Percentiles rank a stretch among this genome's conserved stretches.
Evolutionary conservation across 2,888 invertebrate species (phyloP).

Genomic region (Harpalus rubripes): DNA sequence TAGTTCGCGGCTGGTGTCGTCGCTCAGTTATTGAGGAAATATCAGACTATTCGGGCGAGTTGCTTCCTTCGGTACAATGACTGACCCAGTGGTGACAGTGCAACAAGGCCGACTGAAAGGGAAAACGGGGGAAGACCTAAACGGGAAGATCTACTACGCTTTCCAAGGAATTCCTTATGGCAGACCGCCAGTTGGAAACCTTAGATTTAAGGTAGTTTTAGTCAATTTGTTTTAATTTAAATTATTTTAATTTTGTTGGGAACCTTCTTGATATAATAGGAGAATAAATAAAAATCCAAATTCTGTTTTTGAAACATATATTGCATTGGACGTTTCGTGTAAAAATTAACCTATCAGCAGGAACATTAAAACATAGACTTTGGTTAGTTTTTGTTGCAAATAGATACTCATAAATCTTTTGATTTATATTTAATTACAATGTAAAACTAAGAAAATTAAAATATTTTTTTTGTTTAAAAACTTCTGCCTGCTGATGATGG

Average conservation of each 20-base stretch:
- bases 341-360: too few relatives aligned
- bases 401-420: too few relatives aligned
- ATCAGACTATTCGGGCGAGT: not conserved
- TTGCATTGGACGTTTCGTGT: too few relatives aligned
- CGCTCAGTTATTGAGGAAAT: not conserved
- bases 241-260: not conserved
- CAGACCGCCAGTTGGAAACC: conserved; percentile 74
- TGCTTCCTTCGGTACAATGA: conserved; percentile 50
- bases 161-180: conserved; percentile 76
- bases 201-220: conserved; percentile 74
- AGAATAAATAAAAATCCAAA: too few relatives aligned
- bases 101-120: conserved; percentile 73
- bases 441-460: too few relatives aligned
- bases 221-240: not conserved
- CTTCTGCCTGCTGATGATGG: too few relatives aligned
- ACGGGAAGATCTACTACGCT: conserved; percentile 73
- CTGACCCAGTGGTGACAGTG: conserved; percentile 64
- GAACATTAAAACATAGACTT: too few relatives aligned
- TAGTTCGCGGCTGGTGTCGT: not conserved
- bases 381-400: too few relatives aligned
- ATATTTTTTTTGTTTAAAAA: too few relatives aligned
- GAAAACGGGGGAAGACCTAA: conserved; percentile 70
- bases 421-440: too few relatives aligned
- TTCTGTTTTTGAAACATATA: too few relatives aligned
- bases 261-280: too few relatives aligned